Evolutionary conservation across 2,113 vertebrate species (phyloP).

Genomic region (Channa argus): DNA sequence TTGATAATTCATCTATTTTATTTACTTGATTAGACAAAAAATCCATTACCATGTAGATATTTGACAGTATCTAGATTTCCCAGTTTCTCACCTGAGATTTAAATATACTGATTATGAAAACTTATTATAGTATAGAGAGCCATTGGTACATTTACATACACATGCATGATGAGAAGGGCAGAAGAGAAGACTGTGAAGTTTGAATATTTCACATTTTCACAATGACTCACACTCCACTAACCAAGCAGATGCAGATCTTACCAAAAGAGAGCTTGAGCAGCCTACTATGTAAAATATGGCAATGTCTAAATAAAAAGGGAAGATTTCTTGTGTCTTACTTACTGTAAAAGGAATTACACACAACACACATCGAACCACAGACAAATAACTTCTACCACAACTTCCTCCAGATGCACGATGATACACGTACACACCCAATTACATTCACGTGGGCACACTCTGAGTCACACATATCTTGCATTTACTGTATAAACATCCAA

Average conservation of each 20-base stretch:
- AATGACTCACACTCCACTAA: slow-evolving; percentile 30
- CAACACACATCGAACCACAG: background rate
- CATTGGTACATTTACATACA: background rate
- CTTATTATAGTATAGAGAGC: background rate
- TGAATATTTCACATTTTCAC: background rate
- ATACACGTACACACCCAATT: background rate
- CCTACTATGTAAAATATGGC: background rate
- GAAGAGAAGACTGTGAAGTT: background rate
- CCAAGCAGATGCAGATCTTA: slow-evolving; percentile 4
- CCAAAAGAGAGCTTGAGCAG: slow-evolving; percentile 8
- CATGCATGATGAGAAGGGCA: background rate
- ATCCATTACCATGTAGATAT: background rate
- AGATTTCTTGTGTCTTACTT: background rate
- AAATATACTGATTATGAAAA: too few relatives aligned
- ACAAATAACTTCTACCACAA: slow-evolving; percentile 9
- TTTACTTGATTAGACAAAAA: background rate
- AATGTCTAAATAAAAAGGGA: background rate
- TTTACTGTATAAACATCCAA: background rate
- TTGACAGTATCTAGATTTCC: background rate
- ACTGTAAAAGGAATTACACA: too few relatives aligned
- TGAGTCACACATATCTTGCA: too few relatives aligned
- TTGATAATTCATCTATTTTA: background rate
- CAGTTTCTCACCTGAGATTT: too few relatives aligned
- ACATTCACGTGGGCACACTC: background rate
- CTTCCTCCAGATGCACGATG: slow-evolving; percentile 40